Evolutionary conservation across 2,797 vertebrate species (phyloP).

Genomic region (Sebastes taczanowskii): DNA sequence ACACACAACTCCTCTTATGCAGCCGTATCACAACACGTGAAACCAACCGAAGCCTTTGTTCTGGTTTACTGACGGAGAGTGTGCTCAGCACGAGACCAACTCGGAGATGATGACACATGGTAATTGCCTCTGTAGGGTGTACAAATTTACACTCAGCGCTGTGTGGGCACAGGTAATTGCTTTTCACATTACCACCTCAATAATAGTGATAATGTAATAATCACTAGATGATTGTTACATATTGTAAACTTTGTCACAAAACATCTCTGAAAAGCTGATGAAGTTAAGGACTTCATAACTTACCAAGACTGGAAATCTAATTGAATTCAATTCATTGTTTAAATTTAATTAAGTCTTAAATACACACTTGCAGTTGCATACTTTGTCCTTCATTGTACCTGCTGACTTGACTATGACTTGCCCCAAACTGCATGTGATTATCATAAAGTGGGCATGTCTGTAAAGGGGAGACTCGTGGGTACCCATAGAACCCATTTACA

Average conservation of each 20-base stretch:
- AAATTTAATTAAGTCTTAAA: background rate
- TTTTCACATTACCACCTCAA: constrained; percentile 24
- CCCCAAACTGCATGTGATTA: too few species aligned
- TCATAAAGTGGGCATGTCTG: too few species aligned
- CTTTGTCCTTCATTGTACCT: background rate
- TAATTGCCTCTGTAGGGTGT: constrained; percentile 35
- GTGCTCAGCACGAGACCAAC: background rate
- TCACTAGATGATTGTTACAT: background rate
- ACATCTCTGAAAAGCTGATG: background rate
- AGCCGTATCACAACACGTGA: background rate
- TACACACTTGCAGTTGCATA: background rate
- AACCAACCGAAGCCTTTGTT: constrained; percentile 17
- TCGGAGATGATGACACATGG: background rate
- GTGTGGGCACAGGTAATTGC: constrained; percentile 34
- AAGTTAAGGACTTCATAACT: background rate
- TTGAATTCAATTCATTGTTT: background rate
- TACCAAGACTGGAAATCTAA: background rate
- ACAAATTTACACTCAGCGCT: constrained; percentile 4
- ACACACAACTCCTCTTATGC: background rate
- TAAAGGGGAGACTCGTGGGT: too few species aligned
- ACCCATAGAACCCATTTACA: too few species aligned
- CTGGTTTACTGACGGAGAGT: constrained; percentile 20
- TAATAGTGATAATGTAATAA: constrained; percentile 21
- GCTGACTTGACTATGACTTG: too few species aligned
- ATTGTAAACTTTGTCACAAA: constrained; percentile 1